These are phyloP conservation scores for Orientallactaga bullata DNA, from an alignment of 2,113 vertebrate species.

Conservation along the genomic window DNA sequence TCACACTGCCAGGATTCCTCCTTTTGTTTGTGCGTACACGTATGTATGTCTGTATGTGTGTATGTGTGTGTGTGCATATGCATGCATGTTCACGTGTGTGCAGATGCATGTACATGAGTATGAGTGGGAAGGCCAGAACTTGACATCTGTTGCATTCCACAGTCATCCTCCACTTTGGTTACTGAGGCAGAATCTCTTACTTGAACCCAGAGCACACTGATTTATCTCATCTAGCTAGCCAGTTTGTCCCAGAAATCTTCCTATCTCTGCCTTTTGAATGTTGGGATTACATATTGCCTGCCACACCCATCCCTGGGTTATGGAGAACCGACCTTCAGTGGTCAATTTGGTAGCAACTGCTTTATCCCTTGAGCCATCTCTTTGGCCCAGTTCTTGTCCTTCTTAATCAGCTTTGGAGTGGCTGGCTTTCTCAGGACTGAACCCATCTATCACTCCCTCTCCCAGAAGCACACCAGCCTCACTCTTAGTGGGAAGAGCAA, in stretches of 20 bases:
- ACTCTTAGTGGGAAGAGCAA: background rate
- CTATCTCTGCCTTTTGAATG: background rate
- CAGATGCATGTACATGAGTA: too few species aligned
- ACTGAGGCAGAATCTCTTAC: background rate
- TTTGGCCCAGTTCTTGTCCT: background rate
- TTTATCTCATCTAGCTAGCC: background rate
- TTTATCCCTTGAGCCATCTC: background rate
- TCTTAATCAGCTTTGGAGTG: background rate
- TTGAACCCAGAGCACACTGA: background rate
- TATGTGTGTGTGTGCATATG: too few species aligned
- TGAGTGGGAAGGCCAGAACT: too few species aligned
- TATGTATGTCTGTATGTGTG: too few species aligned
- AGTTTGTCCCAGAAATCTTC: background rate
- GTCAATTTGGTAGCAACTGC: too few species aligned
- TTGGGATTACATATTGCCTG: background rate
- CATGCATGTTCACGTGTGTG: too few species aligned
- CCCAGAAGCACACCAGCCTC: background rate
- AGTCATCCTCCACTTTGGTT: background rate
- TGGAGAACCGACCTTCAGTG: background rate
- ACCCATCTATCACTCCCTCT: background rate
- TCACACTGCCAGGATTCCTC: too few species aligned
- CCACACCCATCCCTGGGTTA: background rate
- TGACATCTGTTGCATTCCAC: background rate
- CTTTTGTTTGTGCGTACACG: too few species aligned
- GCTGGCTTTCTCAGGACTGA: fast-evolving